phyloP scores from a whole-genome alignment of 2,113 vertebrate species.

The Benitochromis conjunctus region DNA sequence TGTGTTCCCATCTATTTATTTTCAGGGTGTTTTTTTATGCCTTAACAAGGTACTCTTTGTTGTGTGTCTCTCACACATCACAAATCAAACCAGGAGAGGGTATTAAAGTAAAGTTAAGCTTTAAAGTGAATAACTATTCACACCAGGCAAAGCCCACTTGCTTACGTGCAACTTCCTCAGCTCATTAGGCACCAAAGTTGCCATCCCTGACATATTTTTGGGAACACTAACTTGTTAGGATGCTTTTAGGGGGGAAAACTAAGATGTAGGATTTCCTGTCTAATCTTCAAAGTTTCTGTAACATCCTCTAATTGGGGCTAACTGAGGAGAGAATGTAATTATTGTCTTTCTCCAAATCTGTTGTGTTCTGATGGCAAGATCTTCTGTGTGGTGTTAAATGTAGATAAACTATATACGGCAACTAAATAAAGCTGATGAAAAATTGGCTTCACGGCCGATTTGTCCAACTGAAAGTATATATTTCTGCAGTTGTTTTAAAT shows the following conservation, averaged over 20 bases:
- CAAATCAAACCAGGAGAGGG: background rate
- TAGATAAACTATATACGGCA: background rate
- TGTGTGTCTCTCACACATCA: background rate
- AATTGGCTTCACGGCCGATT: background rate
- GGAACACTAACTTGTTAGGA: background rate
- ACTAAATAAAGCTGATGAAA: background rate
- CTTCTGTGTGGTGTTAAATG: background rate
- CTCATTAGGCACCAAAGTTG: constrained; percentile 23
- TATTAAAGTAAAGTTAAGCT: constrained; percentile 25
- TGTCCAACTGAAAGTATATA: background rate
- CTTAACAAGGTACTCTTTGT: background rate
- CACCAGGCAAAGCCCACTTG: background rate
- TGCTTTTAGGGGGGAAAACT: background rate
- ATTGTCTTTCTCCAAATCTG: background rate
- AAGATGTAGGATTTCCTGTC: constrained; percentile 22
- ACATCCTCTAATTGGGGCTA: constrained; percentile 10
- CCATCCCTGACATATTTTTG: background rate
- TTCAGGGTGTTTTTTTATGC: background rate
- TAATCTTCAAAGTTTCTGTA: background rate
- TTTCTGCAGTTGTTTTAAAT: background rate
- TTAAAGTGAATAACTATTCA: background rate
- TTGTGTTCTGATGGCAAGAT: background rate
- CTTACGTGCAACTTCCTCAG: constrained; percentile 6
- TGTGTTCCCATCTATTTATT: background rate
- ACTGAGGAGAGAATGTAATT: background rate